Evolutionary conservation across 2,888 invertebrate genomes (phyloP).

Genomic region (Torymus tubicola): DNA sequence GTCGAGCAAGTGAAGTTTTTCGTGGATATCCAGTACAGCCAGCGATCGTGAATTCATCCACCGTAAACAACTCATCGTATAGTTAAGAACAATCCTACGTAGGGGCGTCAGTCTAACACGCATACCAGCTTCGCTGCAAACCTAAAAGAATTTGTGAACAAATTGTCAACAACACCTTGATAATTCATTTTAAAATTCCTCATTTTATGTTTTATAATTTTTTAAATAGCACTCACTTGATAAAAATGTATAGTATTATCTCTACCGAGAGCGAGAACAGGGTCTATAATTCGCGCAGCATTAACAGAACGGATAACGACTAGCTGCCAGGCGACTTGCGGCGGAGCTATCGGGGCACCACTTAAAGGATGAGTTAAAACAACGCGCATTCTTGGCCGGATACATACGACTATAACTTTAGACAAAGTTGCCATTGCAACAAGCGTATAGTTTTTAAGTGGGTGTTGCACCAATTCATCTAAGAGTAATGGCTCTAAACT

Average conservation of each 20-base stretch:
- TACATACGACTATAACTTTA: slow-evolving; percentile 88
- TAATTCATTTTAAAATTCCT: not conserved
- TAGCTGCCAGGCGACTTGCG: slow-evolving; percentile 95
- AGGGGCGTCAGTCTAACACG: slow-evolving; percentile 82
- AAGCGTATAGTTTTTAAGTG: slow-evolving; percentile 85
- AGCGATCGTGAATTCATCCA: slow-evolving; percentile 91
- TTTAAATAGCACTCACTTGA: slow-evolving; percentile 78
- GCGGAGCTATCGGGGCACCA: slow-evolving; percentile 86
- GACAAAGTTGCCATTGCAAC: slow-evolving; percentile 96
- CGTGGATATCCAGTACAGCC: slow-evolving; percentile 89
- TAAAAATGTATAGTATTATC: slow-evolving; percentile 91
- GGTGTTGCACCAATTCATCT: slow-evolving; percentile 80
- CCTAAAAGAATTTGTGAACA: slow-evolving; percentile 68
- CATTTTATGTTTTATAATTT: slow-evolving; percentile 1
- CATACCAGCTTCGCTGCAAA: slow-evolving; percentile 78
- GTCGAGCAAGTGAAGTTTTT: slow-evolving; percentile 92
- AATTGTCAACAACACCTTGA: not conserved
- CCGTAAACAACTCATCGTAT: slow-evolving; percentile 86
- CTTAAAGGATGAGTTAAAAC: slow-evolving; percentile 87
- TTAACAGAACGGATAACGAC: slow-evolving; percentile 88
- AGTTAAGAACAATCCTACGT: slow-evolving; percentile 84
- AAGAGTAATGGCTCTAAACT: slow-evolving; percentile 84
- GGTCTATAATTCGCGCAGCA: slow-evolving; percentile 84
- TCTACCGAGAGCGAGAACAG: slow-evolving; percentile 93
- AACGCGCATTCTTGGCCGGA: slow-evolving; percentile 87